Conservation (phyloP, 1,140 invertebrate species). For the Rhopalosiphum padi region DNA sequence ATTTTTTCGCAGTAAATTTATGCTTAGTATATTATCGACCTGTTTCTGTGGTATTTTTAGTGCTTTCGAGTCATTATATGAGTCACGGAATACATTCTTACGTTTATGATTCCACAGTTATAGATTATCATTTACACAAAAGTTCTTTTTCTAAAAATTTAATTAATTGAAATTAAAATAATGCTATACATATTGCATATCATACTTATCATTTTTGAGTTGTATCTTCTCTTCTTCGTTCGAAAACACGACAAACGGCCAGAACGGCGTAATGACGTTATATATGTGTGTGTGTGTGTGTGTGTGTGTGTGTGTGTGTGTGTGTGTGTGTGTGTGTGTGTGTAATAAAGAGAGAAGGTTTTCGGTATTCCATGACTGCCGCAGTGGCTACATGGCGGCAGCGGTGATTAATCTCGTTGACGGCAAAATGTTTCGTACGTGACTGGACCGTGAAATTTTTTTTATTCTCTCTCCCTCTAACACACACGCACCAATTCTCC, state of each 20-base stretch:
- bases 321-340: too few relatives aligned
- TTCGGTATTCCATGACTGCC: neutral
- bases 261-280: neutral
- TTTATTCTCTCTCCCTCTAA: neutral
- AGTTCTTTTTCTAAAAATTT: neutral
- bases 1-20: neutral
- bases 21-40: neutral
- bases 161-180: neutral
- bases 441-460: slow-evolving; percentile 45
- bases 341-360: neutral
- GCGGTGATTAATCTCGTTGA: slow-evolving; percentile 44
- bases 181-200: neutral
- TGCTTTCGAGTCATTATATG: neutral
- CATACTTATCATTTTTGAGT: too few relatives aligned
- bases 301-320: too few relatives aligned
- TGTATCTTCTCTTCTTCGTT: too few relatives aligned
- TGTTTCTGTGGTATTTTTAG: neutral
- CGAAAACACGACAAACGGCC: neutral
- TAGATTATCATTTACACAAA: neutral
- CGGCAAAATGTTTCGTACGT: slow-evolving; percentile 48
- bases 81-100: too few relatives aligned
- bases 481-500: neutral
- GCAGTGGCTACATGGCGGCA: neutral
- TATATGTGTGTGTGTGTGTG: too few relatives aligned
- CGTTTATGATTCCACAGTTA: neutral